A percentile compares a stretch with the other conserved stretches of the same genome.
Evolutionary conservation across 2,113 vertebrate genomes (phyloP).

Genomic region (Madoqua kirkii): DNA sequence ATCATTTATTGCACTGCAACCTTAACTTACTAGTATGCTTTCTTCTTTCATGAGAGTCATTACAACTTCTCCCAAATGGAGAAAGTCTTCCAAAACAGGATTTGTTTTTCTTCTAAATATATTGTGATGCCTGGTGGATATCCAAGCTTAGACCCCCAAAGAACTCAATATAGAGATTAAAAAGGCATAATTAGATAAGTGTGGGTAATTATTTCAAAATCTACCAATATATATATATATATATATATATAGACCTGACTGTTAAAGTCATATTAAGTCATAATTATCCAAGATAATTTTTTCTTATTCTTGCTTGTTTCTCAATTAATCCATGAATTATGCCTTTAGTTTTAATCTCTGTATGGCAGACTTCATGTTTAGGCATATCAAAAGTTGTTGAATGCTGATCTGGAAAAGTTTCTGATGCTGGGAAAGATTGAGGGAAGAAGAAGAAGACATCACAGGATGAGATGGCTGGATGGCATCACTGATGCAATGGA

Average conservation of each 20-base stretch:
- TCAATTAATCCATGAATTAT: not conserved
- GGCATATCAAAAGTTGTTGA: not conserved
- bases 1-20: not conserved
- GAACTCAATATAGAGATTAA: not conserved
- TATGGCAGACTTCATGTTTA: not conserved
- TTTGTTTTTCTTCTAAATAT: not conserved
- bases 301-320: not conserved
- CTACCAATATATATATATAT: not conserved
- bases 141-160: not conserved
- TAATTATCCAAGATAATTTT: not conserved
- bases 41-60: not conserved
- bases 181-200: not conserved
- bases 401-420: not conserved
- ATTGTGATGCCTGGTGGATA: not conserved
- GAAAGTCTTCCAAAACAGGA: not conserved
- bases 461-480: not conserved
- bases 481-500: not conserved
- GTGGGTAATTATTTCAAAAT: not conserved
- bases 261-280: not conserved
- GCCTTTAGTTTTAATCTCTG: not conserved
- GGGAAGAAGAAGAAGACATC: not conserved
- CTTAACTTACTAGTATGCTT: not conserved
- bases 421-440: not conserved
- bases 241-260: not conserved
- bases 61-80: not conserved